Percentiles rank a stretch among this genome's conserved stretches.
Evolutionary conservation across 2,797 vertebrate genomes (phyloP).

Genomic region (Micropoecilia bifurca): DNA sequence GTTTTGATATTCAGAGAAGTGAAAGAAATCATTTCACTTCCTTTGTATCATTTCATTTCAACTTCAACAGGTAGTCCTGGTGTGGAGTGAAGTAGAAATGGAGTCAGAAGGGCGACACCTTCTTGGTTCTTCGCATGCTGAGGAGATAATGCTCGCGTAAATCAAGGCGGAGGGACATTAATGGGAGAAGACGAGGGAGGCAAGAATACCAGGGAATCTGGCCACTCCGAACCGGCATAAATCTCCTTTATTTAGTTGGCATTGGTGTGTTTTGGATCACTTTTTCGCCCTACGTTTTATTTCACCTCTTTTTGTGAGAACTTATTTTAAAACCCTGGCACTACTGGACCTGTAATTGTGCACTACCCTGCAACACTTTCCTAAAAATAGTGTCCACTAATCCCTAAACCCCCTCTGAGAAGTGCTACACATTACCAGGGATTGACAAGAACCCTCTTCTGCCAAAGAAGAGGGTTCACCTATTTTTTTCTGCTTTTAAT

Average conservation of each 20-base stretch:
- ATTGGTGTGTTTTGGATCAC: slow-evolving; percentile 24
- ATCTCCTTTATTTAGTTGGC: slow-evolving; percentile 28
- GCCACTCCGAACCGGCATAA: slow-evolving; percentile 25
- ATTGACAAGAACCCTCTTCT: slow-evolving; percentile 11
- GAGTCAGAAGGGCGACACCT: slow-evolving; percentile 34
- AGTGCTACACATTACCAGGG: slow-evolving; percentile 39
- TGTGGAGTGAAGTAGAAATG: slow-evolving; percentile 31
- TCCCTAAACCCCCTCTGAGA: slow-evolving; percentile 61
- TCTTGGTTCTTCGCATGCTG: slow-evolving; percentile 21
- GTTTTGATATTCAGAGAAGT: slow-evolving; percentile 16
- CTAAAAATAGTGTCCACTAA: slow-evolving; percentile 82
- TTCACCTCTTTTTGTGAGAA: slow-evolving; percentile 52
- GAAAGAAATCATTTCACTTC: neutral
- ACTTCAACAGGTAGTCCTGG: slow-evolving; percentile 16
- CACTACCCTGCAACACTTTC: slow-evolving; percentile 62
- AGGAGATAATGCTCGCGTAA: slow-evolving; percentile 60
- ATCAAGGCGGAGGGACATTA: slow-evolving; percentile 32
- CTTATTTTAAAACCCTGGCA: slow-evolving; percentile 65
- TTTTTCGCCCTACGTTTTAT: slow-evolving; percentile 2
- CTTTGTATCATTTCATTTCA: neutral
- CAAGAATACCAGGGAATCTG: slow-evolving; percentile 12
- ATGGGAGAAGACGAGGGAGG: neutral
- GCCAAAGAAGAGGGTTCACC: neutral
- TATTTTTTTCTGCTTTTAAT: neutral
- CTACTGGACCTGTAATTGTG: slow-evolving; percentile 54